These are phyloP conservation scores for Spea multiplicata DNA, from an alignment of 2,113 vertebrate species.

Conservation along the genomic window DNA sequence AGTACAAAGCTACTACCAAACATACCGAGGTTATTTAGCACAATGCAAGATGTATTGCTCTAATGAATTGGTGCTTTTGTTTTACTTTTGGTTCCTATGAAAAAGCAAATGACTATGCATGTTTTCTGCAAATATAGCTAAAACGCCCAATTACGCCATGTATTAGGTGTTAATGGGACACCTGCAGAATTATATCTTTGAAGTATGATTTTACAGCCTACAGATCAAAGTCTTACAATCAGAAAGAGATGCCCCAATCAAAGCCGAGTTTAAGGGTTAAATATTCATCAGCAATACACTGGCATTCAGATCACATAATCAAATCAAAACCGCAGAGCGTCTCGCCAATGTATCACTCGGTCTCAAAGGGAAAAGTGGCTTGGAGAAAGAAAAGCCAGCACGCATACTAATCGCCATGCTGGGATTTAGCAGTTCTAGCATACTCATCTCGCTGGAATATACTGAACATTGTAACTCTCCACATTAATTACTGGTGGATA, in stretches of 20 bases:
- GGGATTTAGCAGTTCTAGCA: slow-evolving; percentile 87
- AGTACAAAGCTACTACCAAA: not conserved
- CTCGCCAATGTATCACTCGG: slow-evolving; percentile 77
- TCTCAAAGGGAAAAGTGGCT: slow-evolving; percentile 87
- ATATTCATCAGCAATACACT: slow-evolving; percentile 55
- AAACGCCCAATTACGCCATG: slow-evolving; percentile 13
- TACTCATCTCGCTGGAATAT: slow-evolving; percentile 92
- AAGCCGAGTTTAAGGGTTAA: slow-evolving; percentile 55
- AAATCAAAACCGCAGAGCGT: slow-evolving; percentile 72
- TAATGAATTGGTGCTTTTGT: slow-evolving; percentile 31
- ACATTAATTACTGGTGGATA: slow-evolving; percentile 89
- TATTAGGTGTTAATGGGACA: slow-evolving; percentile 31
- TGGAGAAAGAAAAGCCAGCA: slow-evolving; percentile 82
- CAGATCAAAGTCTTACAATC: slow-evolving; percentile 37
- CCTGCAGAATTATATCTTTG: slow-evolving; percentile 42
- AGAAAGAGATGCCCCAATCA: slow-evolving; percentile 36
- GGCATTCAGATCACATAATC: slow-evolving; percentile 86
- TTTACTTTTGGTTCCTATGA: slow-evolving; percentile 15
- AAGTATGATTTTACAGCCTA: slow-evolving; percentile 36
- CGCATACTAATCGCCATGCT: slow-evolving; percentile 96
- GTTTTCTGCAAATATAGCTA: not conserved
- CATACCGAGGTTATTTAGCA: not conserved
- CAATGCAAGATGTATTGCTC: not conserved
- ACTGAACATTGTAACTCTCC: slow-evolving; percentile 83
- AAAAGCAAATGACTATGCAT: slow-evolving; percentile 24